phyloP scores from a whole-genome alignment of 2,888 invertebrate genomes.

The Himalopsyche anomala region DNA sequence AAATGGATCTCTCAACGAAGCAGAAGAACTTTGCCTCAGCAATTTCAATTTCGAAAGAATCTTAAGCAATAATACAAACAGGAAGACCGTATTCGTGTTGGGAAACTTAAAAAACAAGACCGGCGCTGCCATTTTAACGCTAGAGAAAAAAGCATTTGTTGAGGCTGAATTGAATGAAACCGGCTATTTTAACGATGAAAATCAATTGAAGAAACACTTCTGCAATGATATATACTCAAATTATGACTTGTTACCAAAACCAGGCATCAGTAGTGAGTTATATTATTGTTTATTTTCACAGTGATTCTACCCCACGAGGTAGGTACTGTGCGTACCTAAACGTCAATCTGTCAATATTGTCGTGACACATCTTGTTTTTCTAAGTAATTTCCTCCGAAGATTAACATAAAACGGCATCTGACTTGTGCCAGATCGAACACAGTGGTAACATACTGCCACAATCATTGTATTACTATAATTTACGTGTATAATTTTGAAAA shows the following conservation, averaged over 20 bases:
- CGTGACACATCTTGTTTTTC: not conserved
- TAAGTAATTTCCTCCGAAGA: not conserved
- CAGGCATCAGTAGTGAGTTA: slow-evolving; percentile 80
- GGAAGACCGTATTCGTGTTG: slow-evolving; percentile 83
- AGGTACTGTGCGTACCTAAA: slow-evolving; percentile 49
- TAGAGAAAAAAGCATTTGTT: slow-evolving; percentile 90
- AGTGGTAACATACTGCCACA: not conserved
- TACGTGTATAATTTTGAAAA: not conserved
- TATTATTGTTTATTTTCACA: slow-evolving; percentile 44
- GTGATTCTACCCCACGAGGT: slow-evolving; percentile 5
- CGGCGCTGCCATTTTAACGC: slow-evolving; percentile 83
- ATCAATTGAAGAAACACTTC: slow-evolving; percentile 80
- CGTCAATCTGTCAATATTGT: slow-evolving; percentile 36
- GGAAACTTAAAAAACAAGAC: slow-evolving; percentile 81
- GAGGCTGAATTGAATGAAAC: slow-evolving; percentile 77
- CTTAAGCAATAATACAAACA: slow-evolving; percentile 83
- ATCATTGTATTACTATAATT: not conserved
- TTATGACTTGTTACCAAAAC: slow-evolving; percentile 83
- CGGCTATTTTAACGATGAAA: slow-evolving; percentile 80
- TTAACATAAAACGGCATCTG: not conserved
- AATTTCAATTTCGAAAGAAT: slow-evolving; percentile 82
- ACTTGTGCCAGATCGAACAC: not conserved
- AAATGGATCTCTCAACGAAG: slow-evolving; percentile 13
- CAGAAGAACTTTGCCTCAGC: slow-evolving; percentile 6
- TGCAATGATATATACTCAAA: slow-evolving; percentile 92